Evolutionary conservation across 2,888 invertebrate genomes (phyloP).

Genomic region (Napeogenes sylphis): DNA sequence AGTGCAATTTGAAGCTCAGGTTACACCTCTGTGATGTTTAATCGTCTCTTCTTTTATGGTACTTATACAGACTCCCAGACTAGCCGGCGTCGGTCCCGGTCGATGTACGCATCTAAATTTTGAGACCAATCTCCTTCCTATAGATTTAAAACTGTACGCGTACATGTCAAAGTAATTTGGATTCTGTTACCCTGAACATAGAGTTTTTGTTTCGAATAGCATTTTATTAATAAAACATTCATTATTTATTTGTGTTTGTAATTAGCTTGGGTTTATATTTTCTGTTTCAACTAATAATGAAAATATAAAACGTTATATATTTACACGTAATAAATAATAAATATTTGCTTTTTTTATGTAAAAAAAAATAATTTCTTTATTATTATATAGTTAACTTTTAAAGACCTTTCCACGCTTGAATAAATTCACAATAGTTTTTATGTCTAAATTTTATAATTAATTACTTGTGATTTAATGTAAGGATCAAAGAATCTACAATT

Average conservation of each 20-base stretch:
- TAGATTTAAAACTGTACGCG: slow-evolving; percentile 12
- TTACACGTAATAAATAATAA: too few relatives aligned
- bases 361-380: too few relatives aligned
- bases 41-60: slow-evolving; percentile 55
- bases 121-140: slow-evolving; percentile 22
- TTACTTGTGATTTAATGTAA: too few relatives aligned
- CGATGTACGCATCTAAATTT: slow-evolving; percentile 52
- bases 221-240: not conserved
- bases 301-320: too few relatives aligned
- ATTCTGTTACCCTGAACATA: slow-evolving; percentile 4
- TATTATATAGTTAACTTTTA: too few relatives aligned
- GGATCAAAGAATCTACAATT: too few relatives aligned
- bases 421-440: too few relatives aligned
- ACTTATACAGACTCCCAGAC: slow-evolving; percentile 62
- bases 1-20: not conserved
- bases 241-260: not conserved
- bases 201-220: not conserved
- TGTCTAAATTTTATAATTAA: too few relatives aligned
- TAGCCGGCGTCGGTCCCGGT: slow-evolving; percentile 65
- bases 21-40: slow-evolving; percentile 24
- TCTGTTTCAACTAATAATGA: too few relatives aligned
- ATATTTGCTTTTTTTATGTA: too few relatives aligned
- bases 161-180: slow-evolving; percentile 8
- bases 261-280: too few relatives aligned
- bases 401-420: too few relatives aligned